Base-by-base conservation (phyloP, 2,888 invertebrate species). In the Apamea crenata region DNA sequence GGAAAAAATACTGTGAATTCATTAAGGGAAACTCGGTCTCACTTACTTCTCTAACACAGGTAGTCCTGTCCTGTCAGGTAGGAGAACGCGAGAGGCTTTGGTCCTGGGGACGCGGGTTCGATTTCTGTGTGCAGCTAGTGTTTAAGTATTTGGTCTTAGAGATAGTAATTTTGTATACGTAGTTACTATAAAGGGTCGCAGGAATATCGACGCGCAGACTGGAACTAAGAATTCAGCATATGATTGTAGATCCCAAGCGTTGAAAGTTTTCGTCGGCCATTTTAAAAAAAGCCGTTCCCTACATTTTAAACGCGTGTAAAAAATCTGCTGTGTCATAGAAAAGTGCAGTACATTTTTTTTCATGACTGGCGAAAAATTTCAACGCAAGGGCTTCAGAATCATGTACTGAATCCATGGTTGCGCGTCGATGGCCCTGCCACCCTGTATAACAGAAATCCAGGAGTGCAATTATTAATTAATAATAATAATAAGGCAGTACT, bases 1-100 rank as follows among this genome's bases (percentile, higher is more conserved):
- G 67, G 12, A 83, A 83, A 77, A 80, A 77, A 21, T 63, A 56
- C 82, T 50, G 56, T 59, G 56, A 82, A 80, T 75, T 75, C 47
- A 56, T 82, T 65, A 40, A 36, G 29, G 50, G 40, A n/a, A 14
- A 29, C 40, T 53, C 50, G 12, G 63, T 40, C 18, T 40, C 63
- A 50, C 29, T 77, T 63, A 40, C 25, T 63, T 63, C 8, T 18
- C 16, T 61, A 5, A 47, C 18, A n/a, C 16, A 29, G 16, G 12
- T 25, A 16, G 47, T 47, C 7, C 7, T 40, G 7, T 40, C 40
- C 40, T 40, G 32, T 16, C 0, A 5, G 47, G 18, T 76, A n/a
- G 44, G 8, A 32, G 36, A 61, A 5, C 8, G 1, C 8, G 47
- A 36, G 4, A 29, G 12, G 18, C 36, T 63, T 76, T 77, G 25